Conservation (phyloP, 2,888 invertebrate genomes). For the Dolichopus griseipennis region DNA sequence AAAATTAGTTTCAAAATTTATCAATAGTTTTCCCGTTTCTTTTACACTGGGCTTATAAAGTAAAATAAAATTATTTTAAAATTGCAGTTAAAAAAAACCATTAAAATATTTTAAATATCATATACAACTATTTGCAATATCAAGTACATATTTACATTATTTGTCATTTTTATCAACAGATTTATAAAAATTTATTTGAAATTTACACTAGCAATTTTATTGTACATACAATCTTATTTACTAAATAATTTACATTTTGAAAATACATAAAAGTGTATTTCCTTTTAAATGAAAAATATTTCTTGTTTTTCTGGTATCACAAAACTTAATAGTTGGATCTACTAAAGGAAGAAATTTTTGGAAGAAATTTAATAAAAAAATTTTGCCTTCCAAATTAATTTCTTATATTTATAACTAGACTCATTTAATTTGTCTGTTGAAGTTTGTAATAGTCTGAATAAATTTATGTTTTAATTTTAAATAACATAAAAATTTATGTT, state of each 20-base stretch:
- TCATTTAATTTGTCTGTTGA: background rate
- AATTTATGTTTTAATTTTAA: no score
- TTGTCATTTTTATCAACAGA: slow-evolving; percentile 2
- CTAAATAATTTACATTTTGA: background rate
- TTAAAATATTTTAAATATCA: background rate
- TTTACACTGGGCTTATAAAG: background rate
- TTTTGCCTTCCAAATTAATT: background rate
- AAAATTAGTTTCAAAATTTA: background rate
- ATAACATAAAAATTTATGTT: no score
- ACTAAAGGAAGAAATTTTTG: background rate
- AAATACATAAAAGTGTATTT: background rate
- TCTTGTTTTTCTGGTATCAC: background rate
- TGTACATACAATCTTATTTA: background rate
- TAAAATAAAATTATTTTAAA: background rate
- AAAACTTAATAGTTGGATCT: background rate
- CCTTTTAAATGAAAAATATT: background rate
- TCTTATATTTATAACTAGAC: background rate
- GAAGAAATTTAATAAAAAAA: background rate
- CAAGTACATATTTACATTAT: slow-evolving; percentile 4
- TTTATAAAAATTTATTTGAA: background rate
- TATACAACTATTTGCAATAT: background rate
- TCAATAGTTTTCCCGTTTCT: background rate
- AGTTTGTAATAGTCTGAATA: no score
- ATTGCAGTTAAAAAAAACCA: background rate
- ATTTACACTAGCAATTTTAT: slow-evolving; percentile 2